A percentile compares a stretch with the other conserved stretches of the same genome.
Evolutionary conservation across 2,888 invertebrate species (phyloP).

Genomic region (Aporophyla lueneburgensis): DNA sequence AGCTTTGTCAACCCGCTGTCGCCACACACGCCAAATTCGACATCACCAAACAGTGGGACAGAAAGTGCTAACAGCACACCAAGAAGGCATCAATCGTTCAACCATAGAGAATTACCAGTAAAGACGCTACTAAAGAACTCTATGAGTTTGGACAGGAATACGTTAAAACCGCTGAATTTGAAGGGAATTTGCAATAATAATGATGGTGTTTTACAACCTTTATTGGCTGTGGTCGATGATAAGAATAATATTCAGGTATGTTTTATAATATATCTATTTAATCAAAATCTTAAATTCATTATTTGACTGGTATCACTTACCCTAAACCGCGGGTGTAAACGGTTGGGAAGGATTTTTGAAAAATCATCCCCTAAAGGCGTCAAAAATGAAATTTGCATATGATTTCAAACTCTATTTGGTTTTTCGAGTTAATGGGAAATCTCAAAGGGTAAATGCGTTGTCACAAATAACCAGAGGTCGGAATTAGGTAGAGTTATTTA

Average conservation of each 20-base stretch:
- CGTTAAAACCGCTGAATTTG: conserved; percentile 84
- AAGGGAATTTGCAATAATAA: conserved; percentile 84
- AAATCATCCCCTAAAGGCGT: too few species aligned
- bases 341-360: too few species aligned
- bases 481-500: too few species aligned
- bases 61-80: conserved; percentile 78
- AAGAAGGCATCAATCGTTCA: conserved; percentile 82
- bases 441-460: too few species aligned
- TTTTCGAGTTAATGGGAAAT: too few species aligned
- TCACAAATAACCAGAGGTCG: too few species aligned
- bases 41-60: conserved; percentile 68
- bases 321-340: too few species aligned
- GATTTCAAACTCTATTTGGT: too few species aligned
- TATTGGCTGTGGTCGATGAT: conserved; percentile 87
- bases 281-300: too few species aligned
- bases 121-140: conserved; percentile 79
- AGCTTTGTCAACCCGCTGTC: conserved; percentile 80
- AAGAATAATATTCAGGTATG: conserved; percentile 87
- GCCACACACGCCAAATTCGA: conserved; percentile 76
- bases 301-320: too few species aligned
- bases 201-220: conserved; percentile 80
- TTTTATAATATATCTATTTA: not conserved
- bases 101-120: conserved; percentile 70
- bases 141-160: conserved; percentile 83
- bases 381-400: too few species aligned